phyloP scores from a whole-genome alignment of 2,797 vertebrate species.

The Craterocephalus amniculus region DNA sequence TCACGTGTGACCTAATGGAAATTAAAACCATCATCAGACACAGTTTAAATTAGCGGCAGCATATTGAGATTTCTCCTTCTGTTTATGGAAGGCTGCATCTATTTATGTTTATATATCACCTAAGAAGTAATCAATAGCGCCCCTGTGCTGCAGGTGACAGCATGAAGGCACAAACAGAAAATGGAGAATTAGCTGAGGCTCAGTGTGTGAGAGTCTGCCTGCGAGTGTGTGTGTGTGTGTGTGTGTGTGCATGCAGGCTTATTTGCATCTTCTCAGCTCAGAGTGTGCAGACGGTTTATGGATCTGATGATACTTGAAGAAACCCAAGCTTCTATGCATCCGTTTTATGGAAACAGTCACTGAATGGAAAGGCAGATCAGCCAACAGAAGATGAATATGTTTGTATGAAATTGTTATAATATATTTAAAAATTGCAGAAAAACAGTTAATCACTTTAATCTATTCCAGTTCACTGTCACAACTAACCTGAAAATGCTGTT shows the following conservation, averaged over 20 bases:
- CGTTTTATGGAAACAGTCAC: background rate
- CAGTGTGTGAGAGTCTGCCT: background rate
- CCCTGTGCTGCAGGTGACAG: background rate
- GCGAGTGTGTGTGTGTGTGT: background rate
- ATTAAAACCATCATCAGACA: background rate
- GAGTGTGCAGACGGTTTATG: too few species aligned
- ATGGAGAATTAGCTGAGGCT: fast-evolving
- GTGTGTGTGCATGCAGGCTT: background rate
- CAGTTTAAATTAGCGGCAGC: background rate
- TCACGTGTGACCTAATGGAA: background rate
- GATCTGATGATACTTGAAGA: too few species aligned
- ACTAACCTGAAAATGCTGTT: too few species aligned
- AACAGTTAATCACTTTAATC: background rate
- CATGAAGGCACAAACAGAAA: background rate
- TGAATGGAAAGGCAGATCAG: background rate
- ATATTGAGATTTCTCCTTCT: background rate
- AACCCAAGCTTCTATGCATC: background rate
- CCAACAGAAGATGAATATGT: slow-evolving; percentile 25
- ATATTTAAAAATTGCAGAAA: background rate
- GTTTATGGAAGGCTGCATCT: background rate
- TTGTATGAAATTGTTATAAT: background rate
- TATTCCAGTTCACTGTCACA: too few species aligned
- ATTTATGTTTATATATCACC: background rate
- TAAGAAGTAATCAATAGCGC: background rate
- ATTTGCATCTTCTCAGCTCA: too few species aligned